These are phyloP conservation scores for Oxygymnocypris stewartii DNA, from an alignment of 2,113 vertebrate genomes.

Conservation along the genomic window DNA sequence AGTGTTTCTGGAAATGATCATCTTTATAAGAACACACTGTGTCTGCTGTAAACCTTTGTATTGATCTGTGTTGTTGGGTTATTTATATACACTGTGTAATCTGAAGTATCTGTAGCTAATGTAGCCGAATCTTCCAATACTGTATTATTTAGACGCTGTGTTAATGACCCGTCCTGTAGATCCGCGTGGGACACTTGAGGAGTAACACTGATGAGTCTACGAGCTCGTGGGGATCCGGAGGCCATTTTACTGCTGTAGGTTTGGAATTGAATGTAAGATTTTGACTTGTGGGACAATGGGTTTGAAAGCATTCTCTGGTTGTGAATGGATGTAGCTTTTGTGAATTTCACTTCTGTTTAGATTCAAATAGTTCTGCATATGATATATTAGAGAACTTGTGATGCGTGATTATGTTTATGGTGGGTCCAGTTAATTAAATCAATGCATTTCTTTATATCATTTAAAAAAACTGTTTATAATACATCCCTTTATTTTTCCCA, in stretches of 20 bases:
- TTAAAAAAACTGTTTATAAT: neutral
- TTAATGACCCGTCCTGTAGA: neutral
- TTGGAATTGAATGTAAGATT: neutral
- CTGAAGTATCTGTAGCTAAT: slow-evolving; percentile 27
- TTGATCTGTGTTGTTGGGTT: slow-evolving; percentile 31
- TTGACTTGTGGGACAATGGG: neutral
- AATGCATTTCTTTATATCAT: neutral
- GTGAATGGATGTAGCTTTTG: neutral
- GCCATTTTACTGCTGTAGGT: neutral
- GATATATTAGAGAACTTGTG: neutral
- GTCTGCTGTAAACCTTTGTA: slow-evolving; percentile 43
- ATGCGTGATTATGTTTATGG: slow-evolving; percentile 10
- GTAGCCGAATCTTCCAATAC: slow-evolving; percentile 13
- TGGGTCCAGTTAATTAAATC: neutral
- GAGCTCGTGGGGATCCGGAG: neutral
- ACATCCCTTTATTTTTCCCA: neutral
- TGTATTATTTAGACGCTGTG: neutral
- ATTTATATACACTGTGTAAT: slow-evolving; percentile 42
- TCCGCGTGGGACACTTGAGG: neutral
- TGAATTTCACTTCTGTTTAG: slow-evolving; percentile 3
- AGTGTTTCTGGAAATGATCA: slow-evolving; percentile 25
- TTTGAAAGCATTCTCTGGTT: neutral
- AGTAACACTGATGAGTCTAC: neutral
- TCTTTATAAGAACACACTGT: slow-evolving; percentile 35
- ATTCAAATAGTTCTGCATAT: slow-evolving; percentile 1